A percentile compares a stretch with the other conserved stretches of the same genome.
Conservation (phyloP, 37 sponge, comb jelly and placozoan species). For the Amphimedon queenslandica region DNA sequence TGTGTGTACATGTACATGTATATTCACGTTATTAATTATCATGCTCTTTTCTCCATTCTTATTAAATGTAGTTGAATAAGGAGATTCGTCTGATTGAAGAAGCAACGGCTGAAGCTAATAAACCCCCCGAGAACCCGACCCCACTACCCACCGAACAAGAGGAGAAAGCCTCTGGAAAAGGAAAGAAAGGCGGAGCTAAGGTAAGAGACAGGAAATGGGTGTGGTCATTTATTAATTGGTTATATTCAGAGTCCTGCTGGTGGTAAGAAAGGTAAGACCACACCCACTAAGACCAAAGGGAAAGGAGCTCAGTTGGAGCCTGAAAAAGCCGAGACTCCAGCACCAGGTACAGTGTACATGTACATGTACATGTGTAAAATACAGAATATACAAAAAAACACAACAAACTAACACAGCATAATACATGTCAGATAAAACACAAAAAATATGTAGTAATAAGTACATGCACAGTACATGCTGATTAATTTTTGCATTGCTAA, state of each 20-base stretch:
- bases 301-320: neutral
- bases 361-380: neutral
- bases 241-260: conserved; percentile 3
- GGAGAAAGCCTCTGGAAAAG: conserved; percentile 1
- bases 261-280: neutral
- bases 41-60: too few relatives aligned
- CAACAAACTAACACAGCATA: too few relatives aligned
- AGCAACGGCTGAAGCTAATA: neutral
- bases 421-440: too few relatives aligned
- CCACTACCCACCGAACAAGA: neutral
- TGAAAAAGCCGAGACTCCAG: neutral
- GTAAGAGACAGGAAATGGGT: neutral
- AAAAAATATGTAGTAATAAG: too few relatives aligned
- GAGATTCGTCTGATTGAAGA: neutral
- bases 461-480: too few relatives aligned
- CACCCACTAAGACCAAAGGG: conserved; percentile 5
- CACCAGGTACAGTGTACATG: neutral
- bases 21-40: too few relatives aligned
- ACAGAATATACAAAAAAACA: neutral
- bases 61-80: conserved; percentile 5
- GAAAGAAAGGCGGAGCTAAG: conserved; percentile 4
- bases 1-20: too few relatives aligned
- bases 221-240: neutral
- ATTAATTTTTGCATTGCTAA: too few relatives aligned
- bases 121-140: neutral